These are phyloP conservation scores for Mactromeris polynyma DNA, from an alignment of 2,888 invertebrate species.

Conservation along the genomic window DNA sequence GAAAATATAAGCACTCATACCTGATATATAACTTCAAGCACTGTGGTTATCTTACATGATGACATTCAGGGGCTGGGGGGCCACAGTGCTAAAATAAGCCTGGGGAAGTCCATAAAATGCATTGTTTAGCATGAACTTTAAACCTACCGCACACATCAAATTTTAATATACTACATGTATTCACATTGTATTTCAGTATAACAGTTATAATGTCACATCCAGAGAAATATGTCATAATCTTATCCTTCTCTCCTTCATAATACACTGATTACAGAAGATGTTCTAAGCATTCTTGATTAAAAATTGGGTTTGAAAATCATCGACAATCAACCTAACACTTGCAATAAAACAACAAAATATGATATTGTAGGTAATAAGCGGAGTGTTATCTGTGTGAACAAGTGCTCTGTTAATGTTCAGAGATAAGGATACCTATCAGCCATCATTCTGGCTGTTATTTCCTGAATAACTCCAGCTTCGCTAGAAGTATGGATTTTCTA, in stretches of 20 bases:
- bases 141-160: too few relatives aligned
- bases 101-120: too few relatives aligned
- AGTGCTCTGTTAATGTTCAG: neutral
- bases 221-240: neutral
- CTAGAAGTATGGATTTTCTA: neutral
- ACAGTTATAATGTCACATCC: too few relatives aligned
- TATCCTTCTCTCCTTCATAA: neutral
- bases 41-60: too few relatives aligned
- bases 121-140: too few relatives aligned
- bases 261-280: neutral
- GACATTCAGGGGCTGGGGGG: too few relatives aligned
- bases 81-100: too few relatives aligned
- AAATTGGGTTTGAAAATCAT: neutral
- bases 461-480: neutral
- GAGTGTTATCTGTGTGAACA: neutral
- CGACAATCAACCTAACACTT: neutral
- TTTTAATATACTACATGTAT: too few relatives aligned
- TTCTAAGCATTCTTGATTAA: neutral
- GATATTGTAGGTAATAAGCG: neutral
- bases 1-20: too few relatives aligned
- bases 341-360: neutral
- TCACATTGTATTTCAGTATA: too few relatives aligned
- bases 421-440: neutral
- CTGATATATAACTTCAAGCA: too few relatives aligned
- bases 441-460: neutral